Percentiles rank a stretch among this genome's conserved stretches.
phyloP scores from a whole-genome alignment of 2,888 invertebrate species.

The Cantharis lateralis region DNA sequence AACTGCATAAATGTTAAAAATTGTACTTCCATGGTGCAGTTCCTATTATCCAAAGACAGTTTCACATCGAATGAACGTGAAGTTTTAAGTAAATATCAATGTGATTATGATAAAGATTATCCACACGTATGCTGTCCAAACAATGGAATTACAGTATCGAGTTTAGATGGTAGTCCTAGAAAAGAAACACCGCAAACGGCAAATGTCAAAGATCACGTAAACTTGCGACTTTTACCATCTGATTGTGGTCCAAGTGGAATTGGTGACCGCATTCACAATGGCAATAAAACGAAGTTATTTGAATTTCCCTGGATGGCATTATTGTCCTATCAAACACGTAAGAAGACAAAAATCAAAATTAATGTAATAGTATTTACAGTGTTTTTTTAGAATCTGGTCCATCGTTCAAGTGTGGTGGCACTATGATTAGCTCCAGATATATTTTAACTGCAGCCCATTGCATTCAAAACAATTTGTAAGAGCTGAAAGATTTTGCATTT shows the following conservation, averaged over 20 bases:
- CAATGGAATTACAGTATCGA: not conserved
- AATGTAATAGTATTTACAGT: constrained; percentile 40
- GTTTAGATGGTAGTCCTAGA: not conserved
- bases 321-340: constrained; percentile 60
- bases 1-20: not conserved
- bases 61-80: not conserved
- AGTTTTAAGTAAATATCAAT: not conserved
- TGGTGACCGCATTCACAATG: not conserved
- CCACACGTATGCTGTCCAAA: not conserved
- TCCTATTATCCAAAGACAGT: not conserved
- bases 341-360: not conserved
- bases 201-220: not conserved
- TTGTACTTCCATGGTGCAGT: not conserved
- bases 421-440: constrained; percentile 57
- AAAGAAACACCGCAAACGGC: not conserved
- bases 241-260: not conserved
- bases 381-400: constrained; percentile 42
- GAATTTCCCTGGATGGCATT: constrained; percentile 82
- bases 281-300: constrained; percentile 47
- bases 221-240: not conserved
- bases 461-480: constrained; percentile 35
- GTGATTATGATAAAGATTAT: not conserved
- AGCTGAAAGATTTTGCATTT: not conserved
- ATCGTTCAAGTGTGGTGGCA: constrained; percentile 57
- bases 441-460: constrained; percentile 67